Conservation (phyloP, 2,113 vertebrate genomes). For the Pterocles orientalis region DNA sequence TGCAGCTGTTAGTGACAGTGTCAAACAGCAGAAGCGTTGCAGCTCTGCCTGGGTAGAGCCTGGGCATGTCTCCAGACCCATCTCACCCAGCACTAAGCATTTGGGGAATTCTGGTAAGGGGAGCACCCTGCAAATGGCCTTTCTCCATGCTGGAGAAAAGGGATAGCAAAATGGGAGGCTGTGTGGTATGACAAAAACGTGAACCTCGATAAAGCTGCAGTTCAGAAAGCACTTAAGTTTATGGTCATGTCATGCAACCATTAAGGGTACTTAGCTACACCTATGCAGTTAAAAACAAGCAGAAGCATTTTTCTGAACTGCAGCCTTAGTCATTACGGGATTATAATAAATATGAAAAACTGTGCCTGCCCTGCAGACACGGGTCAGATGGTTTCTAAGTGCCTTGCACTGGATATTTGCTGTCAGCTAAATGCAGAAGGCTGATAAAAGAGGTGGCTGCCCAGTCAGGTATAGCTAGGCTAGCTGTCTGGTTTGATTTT, state of each 20-base stretch:
- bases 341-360: background rate
- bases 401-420: background rate
- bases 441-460: background rate
- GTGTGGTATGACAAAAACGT: background rate
- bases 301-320: background rate
- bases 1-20: rapidly evolving
- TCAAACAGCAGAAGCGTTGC: background rate
- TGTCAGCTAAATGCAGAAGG: background rate
- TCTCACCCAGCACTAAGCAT: background rate
- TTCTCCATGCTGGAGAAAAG: background rate
- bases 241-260: background rate
- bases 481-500: slow-evolving; percentile 6
- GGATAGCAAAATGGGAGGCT: background rate
- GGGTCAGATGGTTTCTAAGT: background rate
- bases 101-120: background rate
- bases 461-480: background rate
- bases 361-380: background rate
- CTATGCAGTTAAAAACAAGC: background rate
- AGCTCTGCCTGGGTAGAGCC: background rate
- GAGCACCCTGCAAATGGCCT: background rate
- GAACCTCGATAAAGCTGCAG: background rate
- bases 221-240: background rate
- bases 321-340: background rate
- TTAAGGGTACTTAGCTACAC: background rate
- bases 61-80: background rate